Percentiles rank a stretch among this genome's conserved stretches.
phyloP scores from a whole-genome alignment of 92 coral and sea anemone species.

The Palythoa grandiflora region DNA sequence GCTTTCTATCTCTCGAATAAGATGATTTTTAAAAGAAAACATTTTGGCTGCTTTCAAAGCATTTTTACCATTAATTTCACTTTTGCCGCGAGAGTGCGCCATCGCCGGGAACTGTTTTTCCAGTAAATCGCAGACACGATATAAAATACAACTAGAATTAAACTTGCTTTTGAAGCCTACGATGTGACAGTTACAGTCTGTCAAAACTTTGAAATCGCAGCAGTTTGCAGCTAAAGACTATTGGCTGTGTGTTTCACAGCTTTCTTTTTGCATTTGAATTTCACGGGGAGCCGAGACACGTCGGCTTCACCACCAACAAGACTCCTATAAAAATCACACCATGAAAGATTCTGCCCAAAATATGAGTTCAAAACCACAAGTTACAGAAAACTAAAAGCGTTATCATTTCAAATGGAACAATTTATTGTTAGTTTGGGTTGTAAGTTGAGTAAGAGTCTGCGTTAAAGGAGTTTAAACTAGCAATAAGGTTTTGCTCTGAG shows the following conservation, averaged over 20 bases:
- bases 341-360: neutral
- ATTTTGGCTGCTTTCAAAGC: neutral
- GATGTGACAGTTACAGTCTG: constrained; percentile 35
- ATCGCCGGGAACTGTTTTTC: neutral
- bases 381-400: neutral
- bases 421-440: neutral
- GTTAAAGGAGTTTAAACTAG: neutral
- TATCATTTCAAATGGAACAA: neutral
- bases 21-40: neutral
- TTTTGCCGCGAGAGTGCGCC: neutral
- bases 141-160: neutral
- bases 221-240: constrained; percentile 38
- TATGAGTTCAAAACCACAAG: neutral
- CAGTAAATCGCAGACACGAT: neutral
- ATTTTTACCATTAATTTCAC: neutral
- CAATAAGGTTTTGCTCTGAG: neutral
- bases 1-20: neutral
- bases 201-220: constrained; percentile 42
- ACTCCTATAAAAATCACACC: constrained; percentile 42
- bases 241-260: constrained; percentile 28
- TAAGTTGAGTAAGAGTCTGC: neutral
- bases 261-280: constrained; percentile 30
- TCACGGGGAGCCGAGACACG: constrained; percentile 48
- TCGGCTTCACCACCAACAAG: constrained; percentile 38
- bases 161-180: neutral